Evolutionary conservation across 1,140 invertebrate genomes (phyloP), one percentile per base, ranked within the genome.

Genomic region (Nasonia longicornis): DNA sequence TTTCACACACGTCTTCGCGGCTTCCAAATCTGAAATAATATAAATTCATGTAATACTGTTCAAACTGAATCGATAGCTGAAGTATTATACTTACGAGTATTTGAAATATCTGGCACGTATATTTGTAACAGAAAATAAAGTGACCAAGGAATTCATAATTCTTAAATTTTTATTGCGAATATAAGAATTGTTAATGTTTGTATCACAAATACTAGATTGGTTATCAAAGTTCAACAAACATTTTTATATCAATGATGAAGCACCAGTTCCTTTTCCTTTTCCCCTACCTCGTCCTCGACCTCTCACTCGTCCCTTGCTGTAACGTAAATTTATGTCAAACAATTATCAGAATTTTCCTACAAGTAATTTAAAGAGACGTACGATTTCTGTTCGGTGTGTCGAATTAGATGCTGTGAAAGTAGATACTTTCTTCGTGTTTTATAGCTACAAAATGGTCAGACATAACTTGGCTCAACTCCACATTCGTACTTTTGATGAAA

Each of bases 401-500:
- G 64, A 2, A 85, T 8, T 80, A 89, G 87, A 71, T 89, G 88
- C 66, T 85, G 82, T 16, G 75, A 78, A 10, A 89, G 71, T 80
- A 81, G 85, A 3, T 83, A 84, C 29, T 81, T 84, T 70, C 86
- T 83, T 7, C 85, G 38, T 0, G 85, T 84, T 75, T 82, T 85
- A 86, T 91, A 90, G 84, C 90, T 89, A 84, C 93, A 94, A 83
- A 92, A 90, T 52, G 91, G 90, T 83, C 93, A 94, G 74, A 91
- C 89, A 85, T 91, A 93, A 70, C 91, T 90, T 0, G 93, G 93
- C 82, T 91, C 92, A 76, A 92, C 90, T 45, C 94, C 93, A 85
- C 94, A 95, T 81, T 94, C 93, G 83, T 93, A 93, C 82, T 92
- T 93, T 82, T 93, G 90, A 85, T 95, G 93, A 76, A 88, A 88